phyloP scores from a whole-genome alignment of 2,888 invertebrate genomes.

The Caenorhabditis japonica region DNA sequence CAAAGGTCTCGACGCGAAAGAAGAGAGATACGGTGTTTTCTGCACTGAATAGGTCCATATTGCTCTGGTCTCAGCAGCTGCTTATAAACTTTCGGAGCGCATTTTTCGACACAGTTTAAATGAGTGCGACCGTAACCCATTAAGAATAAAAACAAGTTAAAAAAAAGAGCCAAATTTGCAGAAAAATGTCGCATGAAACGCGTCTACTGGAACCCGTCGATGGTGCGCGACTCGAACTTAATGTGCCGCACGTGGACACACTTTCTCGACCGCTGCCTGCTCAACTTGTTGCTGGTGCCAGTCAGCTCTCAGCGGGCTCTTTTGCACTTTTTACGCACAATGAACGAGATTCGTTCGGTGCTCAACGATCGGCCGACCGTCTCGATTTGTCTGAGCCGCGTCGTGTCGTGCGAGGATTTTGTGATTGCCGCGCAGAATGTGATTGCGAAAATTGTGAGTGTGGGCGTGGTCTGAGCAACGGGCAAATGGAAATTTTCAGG shows the following conservation, averaged over 20 bases:
- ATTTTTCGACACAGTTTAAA: too few relatives aligned
- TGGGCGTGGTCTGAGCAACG: too few relatives aligned
- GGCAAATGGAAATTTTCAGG: too few relatives aligned
- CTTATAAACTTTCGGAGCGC: too few relatives aligned
- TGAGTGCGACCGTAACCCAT: too few relatives aligned
- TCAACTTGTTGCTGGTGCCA: constrained; percentile 34
- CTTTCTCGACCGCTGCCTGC: constrained; percentile 40
- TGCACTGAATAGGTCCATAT: too few relatives aligned
- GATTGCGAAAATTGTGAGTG: constrained; percentile 12
- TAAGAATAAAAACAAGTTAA: too few relatives aligned
- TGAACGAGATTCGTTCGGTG: constrained; percentile 41
- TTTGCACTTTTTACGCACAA: constrained; percentile 33
- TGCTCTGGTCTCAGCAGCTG: too few relatives aligned
- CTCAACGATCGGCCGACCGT: constrained; percentile 31
- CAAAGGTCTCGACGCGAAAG: too few relatives aligned
- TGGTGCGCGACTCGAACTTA: constrained; percentile 19
- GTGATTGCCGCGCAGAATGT: constrained; percentile 31
- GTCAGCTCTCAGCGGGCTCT: constrained; percentile 7
- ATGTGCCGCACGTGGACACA: constrained; percentile 36
- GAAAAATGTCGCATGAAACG: constrained; percentile 37
- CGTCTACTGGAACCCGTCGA: constrained; percentile 41
- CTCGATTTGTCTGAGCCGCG: constrained; percentile 47
- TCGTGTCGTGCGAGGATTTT: constrained; percentile 40
- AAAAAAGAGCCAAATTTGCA: too few relatives aligned
- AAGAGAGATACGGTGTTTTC: too few relatives aligned